phyloP scores from a whole-genome alignment of 2,888 invertebrate genomes.

The Orthonevra nobilis region DNA sequence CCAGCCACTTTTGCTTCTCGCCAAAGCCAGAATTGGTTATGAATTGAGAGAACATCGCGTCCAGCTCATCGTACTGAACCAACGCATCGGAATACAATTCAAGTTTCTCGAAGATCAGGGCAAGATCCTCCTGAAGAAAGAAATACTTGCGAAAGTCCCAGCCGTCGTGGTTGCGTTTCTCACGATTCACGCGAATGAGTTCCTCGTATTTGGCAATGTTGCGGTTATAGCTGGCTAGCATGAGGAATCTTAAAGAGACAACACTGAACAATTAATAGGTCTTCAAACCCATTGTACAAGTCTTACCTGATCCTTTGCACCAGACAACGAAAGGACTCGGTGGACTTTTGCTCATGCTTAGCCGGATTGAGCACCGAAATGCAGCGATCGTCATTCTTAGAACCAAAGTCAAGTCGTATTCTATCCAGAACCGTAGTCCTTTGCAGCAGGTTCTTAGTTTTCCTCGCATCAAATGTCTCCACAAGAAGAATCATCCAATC shows the following conservation, averaged over 20 bases:
- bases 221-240: slow-evolving; percentile 92
- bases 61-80: slow-evolving; percentile 98
- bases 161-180: slow-evolving; percentile 92
- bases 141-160: slow-evolving; percentile 98
- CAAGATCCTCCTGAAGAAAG: slow-evolving; percentile 95
- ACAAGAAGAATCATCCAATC: slow-evolving; percentile 98
- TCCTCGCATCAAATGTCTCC: slow-evolving; percentile 94
- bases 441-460: slow-evolving; percentile 94
- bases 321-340: slow-evolving; percentile 94
- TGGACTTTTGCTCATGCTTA: slow-evolving; percentile 92
- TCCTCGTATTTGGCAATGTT: slow-evolving; percentile 93
- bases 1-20: slow-evolving; percentile 92
- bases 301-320: slow-evolving; percentile 89
- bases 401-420: slow-evolving; percentile 95
- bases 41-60: slow-evolving; percentile 97
- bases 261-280: too few species aligned
- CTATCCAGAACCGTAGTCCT: slow-evolving; percentile 96
- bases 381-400: slow-evolving; percentile 93
- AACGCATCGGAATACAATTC: slow-evolving; percentile 96
- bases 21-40: slow-evolving; percentile 95
- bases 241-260: slow-evolving; percentile 81
- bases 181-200: slow-evolving; percentile 92
- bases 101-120: slow-evolving; percentile 96
- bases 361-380: slow-evolving; percentile 95
- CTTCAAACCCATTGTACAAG: too few species aligned